These are phyloP conservation scores for Microchirus variegatus DNA, from an alignment of 2,797 vertebrate genomes.

Conservation along the genomic window DNA sequence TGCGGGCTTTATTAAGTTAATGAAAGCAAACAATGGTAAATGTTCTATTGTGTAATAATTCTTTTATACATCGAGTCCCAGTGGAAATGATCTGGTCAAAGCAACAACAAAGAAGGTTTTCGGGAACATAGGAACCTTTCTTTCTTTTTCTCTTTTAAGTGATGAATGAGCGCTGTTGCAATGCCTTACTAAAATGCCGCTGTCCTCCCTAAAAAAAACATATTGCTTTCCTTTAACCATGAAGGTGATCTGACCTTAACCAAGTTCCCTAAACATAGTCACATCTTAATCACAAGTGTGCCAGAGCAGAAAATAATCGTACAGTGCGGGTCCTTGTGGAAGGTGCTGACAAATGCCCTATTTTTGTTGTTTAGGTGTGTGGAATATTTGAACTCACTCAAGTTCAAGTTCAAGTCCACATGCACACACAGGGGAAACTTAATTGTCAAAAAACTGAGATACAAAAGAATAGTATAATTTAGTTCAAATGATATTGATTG, in stretches of 20 bases:
- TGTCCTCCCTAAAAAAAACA: slow-evolving; percentile 13
- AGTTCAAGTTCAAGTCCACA: background rate
- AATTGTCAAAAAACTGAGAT: too few species aligned
- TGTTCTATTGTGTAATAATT: background rate
- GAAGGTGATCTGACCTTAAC: slow-evolving; percentile 51
- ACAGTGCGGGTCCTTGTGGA: slow-evolving; percentile 34
- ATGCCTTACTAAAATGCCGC: slow-evolving; percentile 7
- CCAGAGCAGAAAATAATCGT: slow-evolving; percentile 56
- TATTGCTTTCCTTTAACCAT: slow-evolving; percentile 45
- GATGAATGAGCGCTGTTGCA: slow-evolving; percentile 19
- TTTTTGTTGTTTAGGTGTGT: slow-evolving; percentile 15
- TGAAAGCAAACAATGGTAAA: background rate
- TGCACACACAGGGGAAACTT: background rate
- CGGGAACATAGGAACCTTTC: slow-evolving; percentile 5
- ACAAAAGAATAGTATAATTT: too few species aligned
- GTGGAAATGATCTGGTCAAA: background rate
- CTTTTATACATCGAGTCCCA: background rate
- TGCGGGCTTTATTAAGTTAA: background rate
- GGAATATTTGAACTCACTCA: background rate
- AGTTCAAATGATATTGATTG: too few species aligned
- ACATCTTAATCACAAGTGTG: slow-evolving; percentile 53
- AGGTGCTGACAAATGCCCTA: slow-evolving; percentile 34
- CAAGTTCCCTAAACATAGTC: slow-evolving; percentile 52
- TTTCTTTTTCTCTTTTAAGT: slow-evolving; percentile 3
- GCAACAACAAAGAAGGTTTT: background rate